Evolutionary conservation across 2,888 invertebrate species (phyloP).

Genomic region (Chloroclystis v-ata): DNA sequence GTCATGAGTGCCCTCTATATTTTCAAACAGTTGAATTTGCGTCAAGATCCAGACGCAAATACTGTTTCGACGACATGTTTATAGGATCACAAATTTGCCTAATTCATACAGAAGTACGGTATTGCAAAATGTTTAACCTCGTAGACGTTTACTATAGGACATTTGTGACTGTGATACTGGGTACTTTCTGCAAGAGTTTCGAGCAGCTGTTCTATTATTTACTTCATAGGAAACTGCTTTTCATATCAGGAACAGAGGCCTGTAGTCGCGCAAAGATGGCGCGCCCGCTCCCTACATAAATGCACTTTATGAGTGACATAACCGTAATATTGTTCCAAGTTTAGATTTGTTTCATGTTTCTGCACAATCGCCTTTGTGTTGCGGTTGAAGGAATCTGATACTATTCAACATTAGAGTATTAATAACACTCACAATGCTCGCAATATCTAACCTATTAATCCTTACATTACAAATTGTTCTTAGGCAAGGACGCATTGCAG

Average conservation of each 20-base stretch:
- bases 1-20: slow-evolving; percentile 16
- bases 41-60: slow-evolving; percentile 17
- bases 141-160: slow-evolving; percentile 8
- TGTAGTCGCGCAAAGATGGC: slow-evolving; percentile 58
- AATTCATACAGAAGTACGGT: slow-evolving; percentile 15
- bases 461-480: slow-evolving; percentile 14
- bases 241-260: slow-evolving; percentile 68
- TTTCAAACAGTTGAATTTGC: slow-evolving; percentile 14
- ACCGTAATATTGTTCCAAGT: slow-evolving; percentile 60
- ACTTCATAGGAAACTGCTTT: slow-evolving; percentile 65
- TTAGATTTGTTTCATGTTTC: slow-evolving; percentile 51
- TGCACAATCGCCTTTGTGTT: slow-evolving; percentile 46
- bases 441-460: slow-evolving; percentile 11
- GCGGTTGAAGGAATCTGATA: slow-evolving; percentile 39
- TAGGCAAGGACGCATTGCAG: slow-evolving; percentile 44
- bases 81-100: slow-evolving; percentile 17
- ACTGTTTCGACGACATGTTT: slow-evolving; percentile 22
- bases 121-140: slow-evolving; percentile 13
- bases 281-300: slow-evolving; percentile 55
- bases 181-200: slow-evolving; percentile 17
- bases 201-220: slow-evolving; percentile 55
- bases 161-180: slow-evolving; percentile 13
- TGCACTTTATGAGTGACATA: slow-evolving; percentile 67
- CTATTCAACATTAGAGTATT: slow-evolving; percentile 37
- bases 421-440: slow-evolving; percentile 33